These are phyloP conservation scores for Lipophrys pholis DNA, from an alignment of 2,113 vertebrate species.

Conservation along the genomic window DNA sequence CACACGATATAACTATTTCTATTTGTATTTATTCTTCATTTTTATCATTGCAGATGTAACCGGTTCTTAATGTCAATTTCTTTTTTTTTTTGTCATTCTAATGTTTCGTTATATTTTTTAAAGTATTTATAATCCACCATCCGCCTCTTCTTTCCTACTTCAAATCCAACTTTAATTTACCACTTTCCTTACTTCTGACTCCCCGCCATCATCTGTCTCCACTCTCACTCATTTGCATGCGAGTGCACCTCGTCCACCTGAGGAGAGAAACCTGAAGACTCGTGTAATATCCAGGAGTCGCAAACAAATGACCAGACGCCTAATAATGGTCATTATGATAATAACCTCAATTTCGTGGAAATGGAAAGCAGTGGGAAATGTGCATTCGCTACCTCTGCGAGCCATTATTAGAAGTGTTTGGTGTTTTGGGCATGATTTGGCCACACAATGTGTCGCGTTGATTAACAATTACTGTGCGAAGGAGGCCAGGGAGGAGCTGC, in stretches of 20 bases:
- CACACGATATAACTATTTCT: too few species aligned
- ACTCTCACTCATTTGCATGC: conserved; percentile 28
- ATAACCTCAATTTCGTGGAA: conserved; percentile 74
- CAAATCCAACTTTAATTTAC: too few species aligned
- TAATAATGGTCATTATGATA: conserved; percentile 78
- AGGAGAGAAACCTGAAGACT: conserved; percentile 8
- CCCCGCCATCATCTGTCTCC: not conserved
- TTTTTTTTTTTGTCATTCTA: too few species aligned
- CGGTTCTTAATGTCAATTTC: too few species aligned
- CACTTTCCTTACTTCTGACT: not conserved
- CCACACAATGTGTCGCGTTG: conserved; percentile 67
- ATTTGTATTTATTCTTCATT: too few species aligned
- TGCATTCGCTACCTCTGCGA: conserved; percentile 37
- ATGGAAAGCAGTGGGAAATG: conserved; percentile 77
- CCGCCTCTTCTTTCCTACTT: not conserved
- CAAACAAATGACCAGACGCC: conserved; percentile 62
- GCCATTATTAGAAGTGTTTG: conserved; percentile 68
- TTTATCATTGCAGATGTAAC: too few species aligned
- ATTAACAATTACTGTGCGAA: conserved; percentile 77
- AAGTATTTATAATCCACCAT: too few species aligned
- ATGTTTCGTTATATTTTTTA: too few species aligned
- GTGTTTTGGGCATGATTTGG: conserved; percentile 63
- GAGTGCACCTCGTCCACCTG: conserved; percentile 1
- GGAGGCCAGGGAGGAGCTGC: conserved; percentile 48
- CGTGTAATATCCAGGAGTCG: conserved; percentile 43